Evolutionary conservation across 2,888 invertebrate species (phyloP), one percentile per base, ranked within the genome.

Genomic region (Lasioglossum vierecki): DNA sequence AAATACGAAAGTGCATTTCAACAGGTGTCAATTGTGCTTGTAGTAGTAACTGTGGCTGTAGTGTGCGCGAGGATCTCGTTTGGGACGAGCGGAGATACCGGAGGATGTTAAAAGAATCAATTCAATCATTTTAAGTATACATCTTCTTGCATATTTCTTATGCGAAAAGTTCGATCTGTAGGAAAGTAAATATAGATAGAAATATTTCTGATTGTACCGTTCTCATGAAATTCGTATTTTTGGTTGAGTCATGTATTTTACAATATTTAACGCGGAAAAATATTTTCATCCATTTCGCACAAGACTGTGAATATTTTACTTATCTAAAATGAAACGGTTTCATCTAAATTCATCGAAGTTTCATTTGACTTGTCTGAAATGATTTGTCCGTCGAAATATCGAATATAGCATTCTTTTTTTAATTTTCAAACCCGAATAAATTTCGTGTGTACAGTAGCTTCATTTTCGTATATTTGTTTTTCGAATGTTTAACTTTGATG

Each of bases 1-100:
- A 89, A 84, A 88, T 89, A 71, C 57, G 15, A 49, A 57, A 60
- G 18, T 66, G 70, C 81, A 88, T 88, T 86, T 80, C 88, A 73
- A 88, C 85, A 89, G 85, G 88, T 63, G 22, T 49, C 39, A 71
- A 26, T 49, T 13, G 26, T 78, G 26, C 53, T 70, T n/a, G 78
- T 72, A 35, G 15, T 60, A 49, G 4, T 18, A 63, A 13, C 26
- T 35, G 35, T 53, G 9, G 5, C 30, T 11, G 46, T 60, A 30
- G 11, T 13, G 18, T 74, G n/a, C 22, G 30, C 41, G 60, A 30
- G 1, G 35, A 41, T 39, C 70, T 70, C n/a, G 70, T 13, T 70
- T n/a, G 22, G 22, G 22, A 18, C 39, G 39, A 66, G 35, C 9
- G 35, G 3, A 66, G 35, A 35, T 66, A 66, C 9, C 22, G 73